phyloP scores from a whole-genome alignment of 1,140 invertebrate genomes.

The Sitodiplosis mosellana region DNA sequence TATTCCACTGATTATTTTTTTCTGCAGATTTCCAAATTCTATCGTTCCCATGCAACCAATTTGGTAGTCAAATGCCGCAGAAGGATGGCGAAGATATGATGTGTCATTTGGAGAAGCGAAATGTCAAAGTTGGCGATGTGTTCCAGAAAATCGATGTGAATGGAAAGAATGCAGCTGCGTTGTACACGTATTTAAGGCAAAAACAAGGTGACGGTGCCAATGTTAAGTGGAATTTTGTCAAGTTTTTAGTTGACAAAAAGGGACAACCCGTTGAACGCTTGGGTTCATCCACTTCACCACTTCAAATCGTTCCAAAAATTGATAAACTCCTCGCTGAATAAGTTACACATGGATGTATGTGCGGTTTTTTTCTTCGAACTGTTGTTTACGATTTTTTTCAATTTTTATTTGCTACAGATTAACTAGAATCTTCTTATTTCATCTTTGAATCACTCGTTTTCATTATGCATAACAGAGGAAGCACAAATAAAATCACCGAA shows the following conservation, averaged over 20 bases:
- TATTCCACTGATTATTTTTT: too few relatives aligned
- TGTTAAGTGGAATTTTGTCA: constrained; percentile 97
- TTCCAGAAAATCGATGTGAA: constrained; percentile 52
- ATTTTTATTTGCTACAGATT: too few relatives aligned
- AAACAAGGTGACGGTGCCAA: constrained; percentile 54
- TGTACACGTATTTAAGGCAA: constrained; percentile 77
- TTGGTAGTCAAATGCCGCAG: constrained; percentile 60
- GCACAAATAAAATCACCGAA: too few relatives aligned
- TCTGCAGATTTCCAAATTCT: constrained; percentile 45
- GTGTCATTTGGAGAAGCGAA: constrained; percentile 46
- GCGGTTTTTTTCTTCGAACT: too few relatives aligned
- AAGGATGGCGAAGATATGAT: constrained; percentile 51
- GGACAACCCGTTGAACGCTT: constrained; percentile 70
- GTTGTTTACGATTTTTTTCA: too few relatives aligned
- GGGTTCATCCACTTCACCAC: constrained; percentile 53
- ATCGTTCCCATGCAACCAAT: constrained; percentile 89
- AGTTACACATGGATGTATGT: too few relatives aligned
- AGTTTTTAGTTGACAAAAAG: constrained; percentile 78
- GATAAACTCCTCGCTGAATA: constrained; percentile 36
- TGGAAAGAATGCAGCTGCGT: constrained; percentile 61
- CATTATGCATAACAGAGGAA: too few relatives aligned
- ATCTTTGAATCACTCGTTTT: too few relatives aligned
- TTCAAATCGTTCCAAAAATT: constrained; percentile 40
- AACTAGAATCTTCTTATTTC: too few relatives aligned
- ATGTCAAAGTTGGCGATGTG: constrained; percentile 64